Base-by-base conservation (phyloP, 2,113 vertebrate species). In the Aldabrachelys gigantea region DNA sequence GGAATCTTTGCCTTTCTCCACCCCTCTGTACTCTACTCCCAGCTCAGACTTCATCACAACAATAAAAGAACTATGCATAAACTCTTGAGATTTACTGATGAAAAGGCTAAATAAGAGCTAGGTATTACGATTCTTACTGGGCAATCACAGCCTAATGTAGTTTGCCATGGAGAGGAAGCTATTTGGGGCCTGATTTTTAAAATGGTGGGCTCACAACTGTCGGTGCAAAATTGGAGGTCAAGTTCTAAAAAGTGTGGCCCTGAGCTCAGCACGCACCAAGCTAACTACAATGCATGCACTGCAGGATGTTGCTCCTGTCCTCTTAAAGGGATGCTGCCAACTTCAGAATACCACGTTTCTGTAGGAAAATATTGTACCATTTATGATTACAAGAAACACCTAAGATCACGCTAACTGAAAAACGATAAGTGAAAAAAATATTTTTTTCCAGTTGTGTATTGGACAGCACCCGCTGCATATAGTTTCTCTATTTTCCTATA, bases 281-380 rank as follows among this genome's bases (percentile, higher is more conserved):
- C 72, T 44, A 76, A 76, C 72, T 44, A 12, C 38, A 41, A 7
- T 13, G 38, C 21, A 76, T 22, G 72, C 41, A 52, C 72, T n/a
- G 57, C 89, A 92, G 85, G 84, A 89, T 89, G 93, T 96, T 89
- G 87, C 90, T 96, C 62, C 83, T 89, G 81, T 89, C 87, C 91
- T 96, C 89, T 78, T 95, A 78, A 89, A 95, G 94, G 90, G 87
- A 91, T 47, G 57, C 79, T 76, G 78, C 79, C 90, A 90, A 87
- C 90, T 96, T 65, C 24, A 62, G 89, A 94, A 91, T 50, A 6
- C 78, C 62, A 1, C 3, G 31, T 21, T 89, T 35, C 89, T 87
- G 65, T 1, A 57, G 83, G 6, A 76, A 86, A 88, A 56, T 6
- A n/a, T 0, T n/a, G 88, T 90, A 52, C 95, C 80, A 38, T 80